These are phyloP conservation scores for Nothura maculosa DNA, from an alignment of 2,797 vertebrate species.

Conservation along the genomic window DNA sequence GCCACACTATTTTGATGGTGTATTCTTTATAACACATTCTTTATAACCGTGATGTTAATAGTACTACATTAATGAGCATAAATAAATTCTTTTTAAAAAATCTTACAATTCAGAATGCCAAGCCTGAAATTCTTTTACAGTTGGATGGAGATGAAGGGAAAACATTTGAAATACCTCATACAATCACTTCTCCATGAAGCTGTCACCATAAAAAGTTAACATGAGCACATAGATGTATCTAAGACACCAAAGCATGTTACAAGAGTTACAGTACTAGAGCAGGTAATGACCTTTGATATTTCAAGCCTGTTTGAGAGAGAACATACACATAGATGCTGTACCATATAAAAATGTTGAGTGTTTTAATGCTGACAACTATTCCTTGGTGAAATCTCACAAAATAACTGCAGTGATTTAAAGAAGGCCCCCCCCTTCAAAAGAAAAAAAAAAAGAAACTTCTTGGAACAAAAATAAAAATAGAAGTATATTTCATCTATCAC, in stretches of 20 bases:
- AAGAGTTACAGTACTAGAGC: neutral
- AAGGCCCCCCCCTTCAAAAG: no score
- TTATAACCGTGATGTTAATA: neutral
- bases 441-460: neutral
- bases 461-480: neutral
- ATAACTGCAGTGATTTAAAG: slow-evolving; percentile 2
- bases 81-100: neutral
- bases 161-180: neutral
- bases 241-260: neutral
- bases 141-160: neutral
- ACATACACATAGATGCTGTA: neutral
- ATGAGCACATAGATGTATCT: neutral
- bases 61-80: neutral
- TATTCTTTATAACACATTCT: neutral
- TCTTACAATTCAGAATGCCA: neutral
- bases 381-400: neutral
- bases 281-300: slow-evolving; percentile 55
- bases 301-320: neutral
- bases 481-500: neutral
- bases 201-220: neutral
- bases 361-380: slow-evolving; percentile 49
- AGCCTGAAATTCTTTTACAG: neutral
- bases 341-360: neutral
- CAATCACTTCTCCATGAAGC: neutral
- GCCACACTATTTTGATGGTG: rapidly evolving